These are phyloP conservation scores for Tethya wilhelma DNA, from an alignment of 37 sponge, comb jelly and placozoan species.

Conservation along the genomic window DNA sequence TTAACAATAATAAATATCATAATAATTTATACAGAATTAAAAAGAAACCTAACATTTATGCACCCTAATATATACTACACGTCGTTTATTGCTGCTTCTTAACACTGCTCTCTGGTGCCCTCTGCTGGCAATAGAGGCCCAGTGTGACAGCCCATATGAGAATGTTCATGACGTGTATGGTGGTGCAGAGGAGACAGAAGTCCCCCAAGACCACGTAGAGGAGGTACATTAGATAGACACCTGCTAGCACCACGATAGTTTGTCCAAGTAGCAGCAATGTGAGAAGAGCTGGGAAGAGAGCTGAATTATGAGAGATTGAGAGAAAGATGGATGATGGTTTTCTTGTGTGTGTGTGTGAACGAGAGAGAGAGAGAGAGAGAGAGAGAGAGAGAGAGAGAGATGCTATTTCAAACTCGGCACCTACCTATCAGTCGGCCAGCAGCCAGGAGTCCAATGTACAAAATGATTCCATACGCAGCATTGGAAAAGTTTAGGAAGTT, in stretches of 20 bases:
- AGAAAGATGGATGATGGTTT: not conserved
- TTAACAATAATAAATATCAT: too few relatives aligned
- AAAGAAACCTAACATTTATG: too few relatives aligned
- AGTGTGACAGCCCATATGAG: slow-evolving; percentile 10
- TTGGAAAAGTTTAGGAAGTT: slow-evolving; percentile 54
- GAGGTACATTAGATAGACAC: slow-evolving; percentile 58
- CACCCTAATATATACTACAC: not conserved
- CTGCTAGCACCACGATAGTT: not conserved
- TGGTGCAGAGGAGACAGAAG: slow-evolving; percentile 56
- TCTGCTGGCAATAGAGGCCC: not conserved
- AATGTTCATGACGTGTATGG: slow-evolving; percentile 36
- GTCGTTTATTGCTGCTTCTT: not conserved
- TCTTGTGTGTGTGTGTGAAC: too few relatives aligned
- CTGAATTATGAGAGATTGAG: too few relatives aligned
- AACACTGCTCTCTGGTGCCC: not conserved
- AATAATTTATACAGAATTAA: too few relatives aligned
- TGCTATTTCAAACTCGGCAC: not conserved
- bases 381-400: not conserved
- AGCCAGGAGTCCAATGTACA: too few relatives aligned
- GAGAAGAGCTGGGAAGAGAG: not conserved
- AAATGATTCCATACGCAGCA: slow-evolving; percentile 50
- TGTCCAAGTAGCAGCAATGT: not conserved
- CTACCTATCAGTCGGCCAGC: slow-evolving; percentile 15
- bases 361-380: too few relatives aligned
- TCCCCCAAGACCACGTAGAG: slow-evolving; percentile 47